phyloP scores from a whole-genome alignment of 1,140 invertebrate species.

The Rhyzopertha dominica region DNA sequence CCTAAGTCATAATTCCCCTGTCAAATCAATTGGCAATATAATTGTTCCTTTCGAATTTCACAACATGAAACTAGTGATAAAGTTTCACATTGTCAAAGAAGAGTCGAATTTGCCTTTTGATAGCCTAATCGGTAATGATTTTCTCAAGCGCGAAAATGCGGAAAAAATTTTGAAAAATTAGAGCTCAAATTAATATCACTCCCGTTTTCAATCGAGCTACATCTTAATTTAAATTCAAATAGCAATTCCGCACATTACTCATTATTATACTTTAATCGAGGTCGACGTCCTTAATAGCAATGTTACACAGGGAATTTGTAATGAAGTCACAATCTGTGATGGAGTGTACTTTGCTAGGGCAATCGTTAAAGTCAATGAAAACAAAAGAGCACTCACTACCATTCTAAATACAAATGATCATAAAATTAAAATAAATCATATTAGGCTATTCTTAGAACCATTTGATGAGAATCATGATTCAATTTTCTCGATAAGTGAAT shows the following conservation, averaged over 20 bases:
- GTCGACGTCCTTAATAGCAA: slow-evolving; percentile 17
- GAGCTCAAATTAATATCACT: too few relatives aligned
- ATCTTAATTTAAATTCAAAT: slow-evolving; percentile 1
- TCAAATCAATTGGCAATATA: slow-evolving; percentile 5
- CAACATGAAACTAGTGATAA: slow-evolving; percentile 7
- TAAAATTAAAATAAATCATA: too few relatives aligned
- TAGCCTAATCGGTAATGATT: slow-evolving; percentile 22
- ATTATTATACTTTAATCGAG: slow-evolving; percentile 16
- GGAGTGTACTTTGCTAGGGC: slow-evolving; percentile 19
- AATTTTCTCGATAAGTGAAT: too few relatives aligned
- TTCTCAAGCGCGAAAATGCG: slow-evolving; percentile 10
- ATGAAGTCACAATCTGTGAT: slow-evolving; percentile 15
- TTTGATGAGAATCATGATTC: too few relatives aligned
- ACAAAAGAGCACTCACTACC: slow-evolving; percentile 17
- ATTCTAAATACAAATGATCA: too few relatives aligned
- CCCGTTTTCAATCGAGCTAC: too few relatives aligned
- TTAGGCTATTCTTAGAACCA: slow-evolving; percentile 1
- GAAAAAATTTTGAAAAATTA: slow-evolving; percentile 5
- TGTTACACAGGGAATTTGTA: slow-evolving; percentile 16
- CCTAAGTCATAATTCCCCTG: slow-evolving; percentile 8
- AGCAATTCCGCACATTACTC: slow-evolving; percentile 2
- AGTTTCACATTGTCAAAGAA: slow-evolving; percentile 18
- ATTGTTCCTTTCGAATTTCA: slow-evolving; percentile 6
- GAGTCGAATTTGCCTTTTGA: slow-evolving; percentile 18
- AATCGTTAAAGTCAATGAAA: slow-evolving; percentile 10